A percentile compares a stretch with the other conserved stretches of the same genome.
Evolutionary conservation across 1,140 invertebrate species (phyloP).

Genomic region (Acromyrmex heyeri): DNA sequence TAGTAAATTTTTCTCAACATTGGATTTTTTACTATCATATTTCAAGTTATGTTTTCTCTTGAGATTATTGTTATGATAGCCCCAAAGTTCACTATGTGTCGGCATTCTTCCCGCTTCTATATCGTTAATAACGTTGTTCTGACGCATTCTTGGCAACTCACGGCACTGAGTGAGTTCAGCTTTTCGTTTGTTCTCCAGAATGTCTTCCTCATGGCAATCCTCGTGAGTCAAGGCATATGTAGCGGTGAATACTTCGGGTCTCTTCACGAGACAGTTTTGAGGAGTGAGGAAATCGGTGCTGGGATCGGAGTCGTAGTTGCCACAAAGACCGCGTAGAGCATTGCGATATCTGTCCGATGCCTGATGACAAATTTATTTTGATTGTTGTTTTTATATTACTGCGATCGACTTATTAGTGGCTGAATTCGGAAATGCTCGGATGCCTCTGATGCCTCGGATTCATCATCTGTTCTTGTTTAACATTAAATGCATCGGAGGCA

Average conservation of each 20-base stretch:
- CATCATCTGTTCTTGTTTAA: no score
- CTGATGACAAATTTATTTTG: conserved; percentile 53
- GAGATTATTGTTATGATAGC: conserved; percentile 68
- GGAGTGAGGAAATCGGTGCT: conserved; percentile 88
- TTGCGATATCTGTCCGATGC: conserved; percentile 84
- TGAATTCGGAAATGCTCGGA: no score
- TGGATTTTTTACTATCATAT: background rate
- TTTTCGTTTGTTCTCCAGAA: conserved; percentile 78
- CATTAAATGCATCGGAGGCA: no score
- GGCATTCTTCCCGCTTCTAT: conserved; percentile 73
- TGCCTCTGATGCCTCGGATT: no score
- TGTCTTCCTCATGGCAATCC: conserved; percentile 77
- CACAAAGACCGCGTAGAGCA: conserved; percentile 89
- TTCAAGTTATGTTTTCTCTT: conserved; percentile 76
- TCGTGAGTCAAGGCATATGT: conserved; percentile 87
- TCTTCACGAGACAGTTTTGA: conserved; percentile 86
- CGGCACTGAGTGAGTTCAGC: conserved; percentile 80
- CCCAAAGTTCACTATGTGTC: conserved; percentile 25
- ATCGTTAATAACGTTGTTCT: conserved; percentile 85
- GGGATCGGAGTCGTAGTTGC: conserved; percentile 87
- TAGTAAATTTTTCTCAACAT: background rate
- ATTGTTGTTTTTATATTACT: background rate
- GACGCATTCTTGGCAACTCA: conserved; percentile 62
- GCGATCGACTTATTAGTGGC: background rate
- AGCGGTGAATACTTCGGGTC: conserved; percentile 86